Conservation (phyloP, 2,888 invertebrate genomes). For the Malthinus flaveolus region DNA sequence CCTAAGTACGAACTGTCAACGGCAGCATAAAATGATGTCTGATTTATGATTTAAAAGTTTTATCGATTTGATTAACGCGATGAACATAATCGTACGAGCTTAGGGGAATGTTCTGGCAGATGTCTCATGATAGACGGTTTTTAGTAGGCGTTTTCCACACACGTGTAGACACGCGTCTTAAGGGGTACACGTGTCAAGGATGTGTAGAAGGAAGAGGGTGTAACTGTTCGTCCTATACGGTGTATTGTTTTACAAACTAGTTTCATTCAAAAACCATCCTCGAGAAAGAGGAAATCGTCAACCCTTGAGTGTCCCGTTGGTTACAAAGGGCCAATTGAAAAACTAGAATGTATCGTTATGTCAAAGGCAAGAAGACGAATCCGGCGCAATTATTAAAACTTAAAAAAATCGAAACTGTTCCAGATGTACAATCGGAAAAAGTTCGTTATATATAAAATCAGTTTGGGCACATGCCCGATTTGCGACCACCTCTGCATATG, state of each 20-base stretch:
- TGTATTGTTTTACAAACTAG: conserved; percentile 24
- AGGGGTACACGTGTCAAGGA: conserved; percentile 37
- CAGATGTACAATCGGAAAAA: conserved; percentile 27
- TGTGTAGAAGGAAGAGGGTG: conserved; percentile 39
- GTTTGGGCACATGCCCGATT: conserved; percentile 30
- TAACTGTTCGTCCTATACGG: conserved; percentile 18
- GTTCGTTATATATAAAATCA: conserved; percentile 30
- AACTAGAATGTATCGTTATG: neutral
- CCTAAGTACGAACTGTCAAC: no score
- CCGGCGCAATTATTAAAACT: neutral
- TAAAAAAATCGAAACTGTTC: conserved; percentile 12
- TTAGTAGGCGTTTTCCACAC: conserved; percentile 31
- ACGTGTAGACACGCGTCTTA: conserved; percentile 40
- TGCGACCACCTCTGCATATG: conserved; percentile 33
- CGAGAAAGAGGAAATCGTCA: neutral
- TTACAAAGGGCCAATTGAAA: conserved; percentile 2
- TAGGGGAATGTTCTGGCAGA: conserved; percentile 32
- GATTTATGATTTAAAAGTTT: conserved; percentile 11
- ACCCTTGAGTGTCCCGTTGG: conserved; percentile 2
- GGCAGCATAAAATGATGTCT: neutral
- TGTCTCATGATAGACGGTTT: conserved; percentile 27
- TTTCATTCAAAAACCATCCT: conserved; percentile 6
- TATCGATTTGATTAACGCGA: conserved; percentile 19
- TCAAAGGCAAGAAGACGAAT: neutral
- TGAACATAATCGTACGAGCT: conserved; percentile 31